Percentiles rank a stretch among this genome's conserved stretches.
Evolutionary conservation across 2,797 vertebrate species (phyloP).

Genomic region (Lepilemur ruficaudatus): DNA sequence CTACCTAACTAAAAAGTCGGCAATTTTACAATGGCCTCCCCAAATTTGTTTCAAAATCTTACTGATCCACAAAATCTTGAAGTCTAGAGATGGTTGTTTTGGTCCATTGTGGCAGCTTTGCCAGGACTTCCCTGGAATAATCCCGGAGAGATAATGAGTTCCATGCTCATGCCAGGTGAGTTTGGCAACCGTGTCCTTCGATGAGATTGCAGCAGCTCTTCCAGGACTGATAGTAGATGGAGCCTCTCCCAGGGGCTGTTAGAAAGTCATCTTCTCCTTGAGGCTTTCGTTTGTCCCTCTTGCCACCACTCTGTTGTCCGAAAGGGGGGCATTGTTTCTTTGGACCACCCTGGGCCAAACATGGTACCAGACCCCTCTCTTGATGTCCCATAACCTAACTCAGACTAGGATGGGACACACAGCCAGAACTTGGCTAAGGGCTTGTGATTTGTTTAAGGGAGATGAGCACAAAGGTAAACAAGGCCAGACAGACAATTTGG

Average conservation of each 20-base stretch:
- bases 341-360: background rate
- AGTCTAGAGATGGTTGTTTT: background rate
- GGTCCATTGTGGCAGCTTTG: background rate
- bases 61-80: background rate
- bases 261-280: background rate
- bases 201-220: background rate
- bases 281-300: background rate
- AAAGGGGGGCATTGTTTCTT: background rate
- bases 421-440: background rate
- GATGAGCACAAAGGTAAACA: background rate
- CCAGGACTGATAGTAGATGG: background rate
- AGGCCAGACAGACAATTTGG: background rate
- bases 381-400: background rate
- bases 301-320: background rate
- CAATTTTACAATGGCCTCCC: background rate
- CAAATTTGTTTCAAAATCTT: constrained; percentile 1
- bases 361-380: background rate
- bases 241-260: background rate
- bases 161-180: background rate
- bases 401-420: background rate
- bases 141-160: background rate
- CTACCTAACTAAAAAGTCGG: background rate
- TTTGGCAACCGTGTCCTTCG: background rate
- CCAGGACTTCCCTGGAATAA: background rate
- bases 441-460: background rate